phyloP scores from a whole-genome alignment of 2,888 invertebrate genomes.

The Netelia fuscicornis region DNA sequence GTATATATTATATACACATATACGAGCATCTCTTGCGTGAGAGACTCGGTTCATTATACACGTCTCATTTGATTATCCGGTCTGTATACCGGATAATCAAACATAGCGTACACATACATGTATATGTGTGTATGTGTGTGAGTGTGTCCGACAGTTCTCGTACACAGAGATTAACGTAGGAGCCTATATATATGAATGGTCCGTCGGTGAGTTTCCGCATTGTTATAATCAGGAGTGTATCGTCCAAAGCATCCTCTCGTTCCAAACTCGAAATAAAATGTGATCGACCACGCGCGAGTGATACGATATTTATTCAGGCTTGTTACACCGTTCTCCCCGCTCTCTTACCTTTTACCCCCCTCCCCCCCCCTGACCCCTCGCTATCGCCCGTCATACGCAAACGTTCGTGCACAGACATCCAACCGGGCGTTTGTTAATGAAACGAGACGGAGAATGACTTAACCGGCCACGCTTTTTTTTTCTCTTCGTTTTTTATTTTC shows the following conservation, averaged over 20 bases:
- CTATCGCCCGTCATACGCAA: not conserved
- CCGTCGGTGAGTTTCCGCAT: constrained; percentile 54
- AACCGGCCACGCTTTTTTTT: constrained; percentile 4
- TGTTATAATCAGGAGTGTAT: constrained; percentile 32
- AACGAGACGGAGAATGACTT: not conserved
- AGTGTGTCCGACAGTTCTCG: not conserved
- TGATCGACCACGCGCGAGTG: constrained; percentile 63
- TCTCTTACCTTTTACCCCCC: constrained; percentile 50
- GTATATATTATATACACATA: not conserved
- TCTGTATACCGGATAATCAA: not conserved
- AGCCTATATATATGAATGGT: constrained; percentile 2
- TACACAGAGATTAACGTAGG: constrained; percentile 17
- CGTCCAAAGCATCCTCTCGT: not conserved
- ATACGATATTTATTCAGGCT: constrained; percentile 70
- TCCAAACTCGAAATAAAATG: constrained; percentile 40
- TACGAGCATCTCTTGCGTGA: not conserved
- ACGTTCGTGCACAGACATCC: not conserved
- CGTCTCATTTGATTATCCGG: not conserved
- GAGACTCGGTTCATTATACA: not conserved
- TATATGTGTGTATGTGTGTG: not conserved
- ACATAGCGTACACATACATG: not conserved
- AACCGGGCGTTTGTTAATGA: constrained; percentile 20
- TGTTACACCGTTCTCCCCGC: constrained; percentile 39
- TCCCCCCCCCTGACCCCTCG: constrained; percentile 40
- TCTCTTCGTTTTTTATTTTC: not conserved